Conservation (phyloP, 2,888 invertebrate species). For the Drosophila parthenogenetica region DNA sequence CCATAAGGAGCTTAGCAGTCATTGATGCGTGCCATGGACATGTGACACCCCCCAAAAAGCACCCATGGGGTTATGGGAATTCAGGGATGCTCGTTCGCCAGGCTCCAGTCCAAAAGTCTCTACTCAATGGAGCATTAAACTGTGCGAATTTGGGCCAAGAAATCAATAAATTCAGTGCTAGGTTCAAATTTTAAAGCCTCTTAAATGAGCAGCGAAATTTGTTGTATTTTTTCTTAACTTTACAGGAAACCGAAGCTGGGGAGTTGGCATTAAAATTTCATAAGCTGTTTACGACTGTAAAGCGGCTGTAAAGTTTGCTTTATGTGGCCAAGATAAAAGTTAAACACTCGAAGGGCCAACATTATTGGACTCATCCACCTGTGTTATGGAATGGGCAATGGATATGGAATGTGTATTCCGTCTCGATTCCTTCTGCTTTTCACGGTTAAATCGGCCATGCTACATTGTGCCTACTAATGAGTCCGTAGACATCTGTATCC, state of each 20-base stretch:
- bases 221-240: conserved; percentile 28
- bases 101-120: conserved; percentile 5
- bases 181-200: conserved; percentile 39
- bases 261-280: conserved; percentile 66
- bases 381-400: conserved; percentile 1
- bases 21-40: conserved; percentile 53
- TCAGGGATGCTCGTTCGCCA: conserved; percentile 7
- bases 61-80: conserved; percentile 7
- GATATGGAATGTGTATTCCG: neutral
- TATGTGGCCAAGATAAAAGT: conserved; percentile 64
- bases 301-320: conserved; percentile 68
- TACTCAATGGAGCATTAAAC: conserved; percentile 65
- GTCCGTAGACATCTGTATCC: conserved; percentile 64
- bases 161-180: conserved; percentile 55
- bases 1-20: conserved; percentile 33
- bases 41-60: conserved; percentile 30
- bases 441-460: conserved; percentile 37
- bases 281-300: conserved; percentile 76
- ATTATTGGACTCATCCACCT: conserved; percentile 16
- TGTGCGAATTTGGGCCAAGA: conserved; percentile 56
- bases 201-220: conserved; percentile 32
- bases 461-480: conserved; percentile 70
- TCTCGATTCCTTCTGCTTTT: neutral
- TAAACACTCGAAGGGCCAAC: conserved; percentile 36
- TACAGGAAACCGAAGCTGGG: neutral